phyloP scores from a whole-genome alignment of 2,888 invertebrate genomes.

The Conus canariensis region DNA sequence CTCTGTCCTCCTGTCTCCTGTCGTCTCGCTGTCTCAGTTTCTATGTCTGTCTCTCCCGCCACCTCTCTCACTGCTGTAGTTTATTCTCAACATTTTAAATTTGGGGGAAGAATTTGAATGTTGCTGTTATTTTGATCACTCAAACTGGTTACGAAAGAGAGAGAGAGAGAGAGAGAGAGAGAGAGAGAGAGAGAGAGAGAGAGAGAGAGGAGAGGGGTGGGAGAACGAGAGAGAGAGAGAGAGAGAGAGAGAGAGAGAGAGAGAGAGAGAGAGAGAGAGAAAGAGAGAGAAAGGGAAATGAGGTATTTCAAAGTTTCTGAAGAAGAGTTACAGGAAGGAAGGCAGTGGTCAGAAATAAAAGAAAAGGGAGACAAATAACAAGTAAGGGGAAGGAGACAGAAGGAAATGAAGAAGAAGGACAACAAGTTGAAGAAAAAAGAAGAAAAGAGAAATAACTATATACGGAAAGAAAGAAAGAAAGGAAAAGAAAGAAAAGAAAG shows the following conservation, averaged over 20 bases:
- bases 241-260: not conserved
- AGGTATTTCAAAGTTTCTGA: too few species aligned
- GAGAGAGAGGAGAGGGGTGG: not conserved
- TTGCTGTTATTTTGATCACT: too few species aligned
- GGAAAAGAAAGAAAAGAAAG: not conserved
- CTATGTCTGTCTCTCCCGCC: too few species aligned
- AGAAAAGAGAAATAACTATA: too few species aligned
- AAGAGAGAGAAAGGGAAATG: not conserved
- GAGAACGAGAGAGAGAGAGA: not conserved
- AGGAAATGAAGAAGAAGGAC: not conserved
- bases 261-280: not conserved
- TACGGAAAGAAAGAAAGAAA: not conserved
- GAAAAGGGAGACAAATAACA: not conserved
- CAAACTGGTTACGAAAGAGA: not conserved
- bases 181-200: not conserved
- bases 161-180: not conserved
- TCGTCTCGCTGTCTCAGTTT: too few species aligned
- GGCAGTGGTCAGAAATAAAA: not conserved
- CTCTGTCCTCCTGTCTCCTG: too few species aligned
- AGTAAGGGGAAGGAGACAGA: not conserved
- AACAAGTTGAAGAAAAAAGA: not conserved
- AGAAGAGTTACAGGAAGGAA: too few species aligned
- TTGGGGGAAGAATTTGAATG: too few species aligned
- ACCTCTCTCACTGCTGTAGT: too few species aligned
- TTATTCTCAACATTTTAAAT: too few species aligned